Evolutionary conservation across 2,797 vertebrate genomes (phyloP), one percentile per base, ranked within the genome.

Genomic region (Morelia viridis): DNA sequence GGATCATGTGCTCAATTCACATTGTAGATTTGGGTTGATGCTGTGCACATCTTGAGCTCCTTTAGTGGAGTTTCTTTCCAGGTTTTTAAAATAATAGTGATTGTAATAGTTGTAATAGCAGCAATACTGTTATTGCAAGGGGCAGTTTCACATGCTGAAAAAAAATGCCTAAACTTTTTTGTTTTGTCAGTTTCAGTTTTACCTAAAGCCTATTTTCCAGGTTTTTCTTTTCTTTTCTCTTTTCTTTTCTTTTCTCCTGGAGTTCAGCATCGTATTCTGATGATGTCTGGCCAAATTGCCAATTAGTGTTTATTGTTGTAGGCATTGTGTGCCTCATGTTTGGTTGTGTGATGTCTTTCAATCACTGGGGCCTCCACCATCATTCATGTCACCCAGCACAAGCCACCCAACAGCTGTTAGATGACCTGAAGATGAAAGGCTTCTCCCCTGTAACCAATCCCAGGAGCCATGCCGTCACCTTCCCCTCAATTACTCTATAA

Each of bases 401-500:
- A 93, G 85, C 91, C 88, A 92, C 91, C 93, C 93, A 93, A 85
- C 95, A 96, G 92, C 95, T 96, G 95, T 58, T 92, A 94, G 89
- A 31, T 90, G 94, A 95, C 89, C 95, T 92, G 61, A 92, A 95
- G 94, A 95, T 84, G 91, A 94, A 96, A 94, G 94, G 76, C 93
- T 96, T 84, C 26, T 89, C 76, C 92, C 50, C 80, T 87, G 61
- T 89, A 94, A 71, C 90, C 94, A 96, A 61, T 95, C 92, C 91
- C 92, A 10, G 3, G 93, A 95, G 93, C 92, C 92, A 95, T 94
- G 89, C 95, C 92, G 71, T 92, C 89, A 58, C 87, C 0, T 0
- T 91, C 87, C 65, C 92, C 87, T 93, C 92, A 95, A 96, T 95
- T 89, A 94, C 92, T 76, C 46, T 94, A 95, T 96, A 95, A 94